A percentile compares a stretch with the other conserved stretches of the same genome.
These are phyloP conservation scores for Tetragonula clypearis DNA, from an alignment of 1,140 invertebrate genomes.

Conservation along the genomic window DNA sequence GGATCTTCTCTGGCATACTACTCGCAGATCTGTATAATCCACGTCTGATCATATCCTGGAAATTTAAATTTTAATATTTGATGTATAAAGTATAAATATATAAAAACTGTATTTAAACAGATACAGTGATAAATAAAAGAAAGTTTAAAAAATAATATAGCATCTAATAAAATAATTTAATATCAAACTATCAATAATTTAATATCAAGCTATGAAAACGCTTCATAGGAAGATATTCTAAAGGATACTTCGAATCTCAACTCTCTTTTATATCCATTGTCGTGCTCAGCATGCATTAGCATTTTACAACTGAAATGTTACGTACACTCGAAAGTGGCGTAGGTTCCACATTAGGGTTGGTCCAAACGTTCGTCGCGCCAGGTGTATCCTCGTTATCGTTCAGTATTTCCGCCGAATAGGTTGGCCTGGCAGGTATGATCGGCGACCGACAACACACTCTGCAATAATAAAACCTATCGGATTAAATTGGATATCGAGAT, in stretches of 20 bases:
- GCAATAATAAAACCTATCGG: conserved; percentile 30
- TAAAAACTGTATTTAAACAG: not conserved
- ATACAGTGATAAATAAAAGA: not conserved
- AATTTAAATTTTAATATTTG: not conserved
- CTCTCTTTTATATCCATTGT: too few species aligned
- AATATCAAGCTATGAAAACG: too few species aligned
- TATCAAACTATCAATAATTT: too few species aligned
- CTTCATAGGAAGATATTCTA: too few species aligned
- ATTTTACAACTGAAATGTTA: conserved; percentile 66
- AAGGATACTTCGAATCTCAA: too few species aligned
- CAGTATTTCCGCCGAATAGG: conserved; percentile 85
- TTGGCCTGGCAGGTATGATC: conserved; percentile 88
- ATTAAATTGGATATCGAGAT: conserved; percentile 29
- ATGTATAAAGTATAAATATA: not conserved
- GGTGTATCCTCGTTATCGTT: conserved; percentile 77
- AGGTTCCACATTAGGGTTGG: conserved; percentile 83
- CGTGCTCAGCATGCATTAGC: not conserved
- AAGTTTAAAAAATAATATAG: not conserved
- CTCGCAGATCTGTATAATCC: conserved; percentile 54
- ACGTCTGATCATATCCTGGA: conserved; percentile 34
- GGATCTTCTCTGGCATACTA: conserved; percentile 82
- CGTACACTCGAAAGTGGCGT: conserved; percentile 66
- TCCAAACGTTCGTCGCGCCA: conserved; percentile 86
- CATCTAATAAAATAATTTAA: too few species aligned
- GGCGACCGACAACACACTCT: conserved; percentile 89